A percentile compares a stretch with the other conserved stretches of the same genome.
phyloP scores from a whole-genome alignment of 1,140 invertebrate species.

The Rhopalosiphum maidis region DNA sequence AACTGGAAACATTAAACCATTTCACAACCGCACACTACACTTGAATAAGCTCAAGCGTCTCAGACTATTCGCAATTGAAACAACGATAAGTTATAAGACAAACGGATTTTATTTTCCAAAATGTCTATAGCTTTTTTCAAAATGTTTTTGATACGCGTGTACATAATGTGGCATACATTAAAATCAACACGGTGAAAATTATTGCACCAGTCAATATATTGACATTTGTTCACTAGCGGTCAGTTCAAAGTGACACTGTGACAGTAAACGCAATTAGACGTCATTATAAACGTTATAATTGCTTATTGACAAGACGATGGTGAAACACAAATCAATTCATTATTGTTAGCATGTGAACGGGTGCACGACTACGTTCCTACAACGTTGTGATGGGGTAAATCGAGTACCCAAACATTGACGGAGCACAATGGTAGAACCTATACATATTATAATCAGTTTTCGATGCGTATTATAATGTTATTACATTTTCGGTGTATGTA shows the following conservation, averaged over 20 bases:
- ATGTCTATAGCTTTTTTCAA: background rate
- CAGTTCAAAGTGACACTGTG: background rate
- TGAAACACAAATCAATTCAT: conserved; percentile 8
- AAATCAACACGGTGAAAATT: background rate
- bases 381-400: background rate
- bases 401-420: background rate
- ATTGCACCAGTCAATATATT: background rate
- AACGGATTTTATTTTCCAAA: background rate
- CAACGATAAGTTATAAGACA: background rate
- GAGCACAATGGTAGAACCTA: background rate
- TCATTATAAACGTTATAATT: background rate
- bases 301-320: background rate
- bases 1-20: background rate
- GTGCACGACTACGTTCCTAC: background rate
- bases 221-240: background rate
- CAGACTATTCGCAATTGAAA: background rate
- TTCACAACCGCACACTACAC: background rate
- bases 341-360: background rate
- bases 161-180: background rate
- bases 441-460: conserved; percentile 7
- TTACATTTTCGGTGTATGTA: background rate
- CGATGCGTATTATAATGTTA: conserved; percentile 4
- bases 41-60: background rate
- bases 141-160: background rate
- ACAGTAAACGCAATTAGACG: background rate